These are phyloP conservation scores for Takifugu flavidus DNA, from an alignment of 2,113 vertebrate genomes.

Conservation along the genomic window DNA sequence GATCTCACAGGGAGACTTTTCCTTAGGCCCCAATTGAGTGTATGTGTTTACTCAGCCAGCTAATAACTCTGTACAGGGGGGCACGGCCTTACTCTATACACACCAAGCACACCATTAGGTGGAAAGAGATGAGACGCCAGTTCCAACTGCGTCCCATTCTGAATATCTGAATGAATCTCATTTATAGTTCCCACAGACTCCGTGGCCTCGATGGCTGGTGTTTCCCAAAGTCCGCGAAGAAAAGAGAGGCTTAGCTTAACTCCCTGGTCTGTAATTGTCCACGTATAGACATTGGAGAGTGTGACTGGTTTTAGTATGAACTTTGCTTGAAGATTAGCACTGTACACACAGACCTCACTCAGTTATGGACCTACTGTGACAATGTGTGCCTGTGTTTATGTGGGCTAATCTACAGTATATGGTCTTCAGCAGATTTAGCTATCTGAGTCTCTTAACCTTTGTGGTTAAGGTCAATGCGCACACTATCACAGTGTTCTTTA, in stretches of 20 bases:
- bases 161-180: slow-evolving; percentile 57
- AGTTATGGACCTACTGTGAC: slow-evolving; percentile 40
- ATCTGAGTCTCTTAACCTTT: slow-evolving; percentile 42
- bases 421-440: slow-evolving; percentile 28
- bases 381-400: slow-evolving; percentile 54
- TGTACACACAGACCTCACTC: slow-evolving; percentile 44
- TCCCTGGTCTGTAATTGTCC: slow-evolving; percentile 52
- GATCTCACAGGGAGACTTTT: slow-evolving; percentile 45
- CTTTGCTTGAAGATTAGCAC: slow-evolving; percentile 49
- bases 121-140: slow-evolving; percentile 61
- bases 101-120: slow-evolving; percentile 62
- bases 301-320: slow-evolving; percentile 47
- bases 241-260: slow-evolving; percentile 54
- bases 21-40: slow-evolving; percentile 59
- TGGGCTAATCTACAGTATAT: slow-evolving; percentile 50
- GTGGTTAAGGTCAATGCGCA: slow-evolving; percentile 13
- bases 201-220: slow-evolving; percentile 34
- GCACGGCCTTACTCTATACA: slow-evolving; percentile 58
- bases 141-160: slow-evolving; percentile 57
- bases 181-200: slow-evolving; percentile 36
- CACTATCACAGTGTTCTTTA: background rate
- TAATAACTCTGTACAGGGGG: slow-evolving; percentile 71
- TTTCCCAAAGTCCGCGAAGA: slow-evolving; percentile 51
- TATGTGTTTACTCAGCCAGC: slow-evolving; percentile 73
- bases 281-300: slow-evolving; percentile 36